Evolutionary conservation across 2,888 invertebrate species (phyloP).

Genomic region (Choreutis nemorana): DNA sequence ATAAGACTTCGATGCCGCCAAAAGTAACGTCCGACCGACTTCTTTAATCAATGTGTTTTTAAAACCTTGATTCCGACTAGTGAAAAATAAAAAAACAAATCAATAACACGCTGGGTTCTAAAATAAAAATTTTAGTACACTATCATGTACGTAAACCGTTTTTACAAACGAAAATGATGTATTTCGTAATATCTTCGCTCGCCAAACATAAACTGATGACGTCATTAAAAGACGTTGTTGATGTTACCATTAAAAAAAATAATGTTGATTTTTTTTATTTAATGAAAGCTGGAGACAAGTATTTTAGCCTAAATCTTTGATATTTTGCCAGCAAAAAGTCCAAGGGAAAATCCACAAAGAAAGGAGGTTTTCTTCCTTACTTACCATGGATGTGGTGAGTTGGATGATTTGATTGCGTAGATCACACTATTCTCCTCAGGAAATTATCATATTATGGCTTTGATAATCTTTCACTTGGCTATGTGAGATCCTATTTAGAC

Average conservation of each 20-base stretch:
- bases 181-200: conserved; percentile 39
- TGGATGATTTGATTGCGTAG: too few species aligned
- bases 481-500: too few species aligned
- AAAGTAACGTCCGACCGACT: conserved; percentile 37
- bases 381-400: too few species aligned
- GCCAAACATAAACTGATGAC: conserved; percentile 50
- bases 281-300: too few species aligned
- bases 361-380: too few species aligned
- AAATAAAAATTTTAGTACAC: background rate
- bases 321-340: too few species aligned
- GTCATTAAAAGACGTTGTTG: conserved; percentile 28
- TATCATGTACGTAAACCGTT: background rate
- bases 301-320: too few species aligned
- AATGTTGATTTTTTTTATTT: too few species aligned
- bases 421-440: too few species aligned
- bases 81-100: background rate
- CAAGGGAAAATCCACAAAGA: too few species aligned
- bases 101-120: background rate
- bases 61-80: background rate
- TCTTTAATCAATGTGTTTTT: conserved; percentile 7
- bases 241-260: conserved; percentile 50
- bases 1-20: conserved; percentile 60
- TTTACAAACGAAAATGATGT: conserved; percentile 22
- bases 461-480: too few species aligned
- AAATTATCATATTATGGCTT: too few species aligned